A percentile compares a stretch with the other conserved stretches of the same genome.
These are phyloP conservation scores for Hypena proboscidalis DNA, from an alignment of 2,888 invertebrate genomes.

Conservation along the genomic window DNA sequence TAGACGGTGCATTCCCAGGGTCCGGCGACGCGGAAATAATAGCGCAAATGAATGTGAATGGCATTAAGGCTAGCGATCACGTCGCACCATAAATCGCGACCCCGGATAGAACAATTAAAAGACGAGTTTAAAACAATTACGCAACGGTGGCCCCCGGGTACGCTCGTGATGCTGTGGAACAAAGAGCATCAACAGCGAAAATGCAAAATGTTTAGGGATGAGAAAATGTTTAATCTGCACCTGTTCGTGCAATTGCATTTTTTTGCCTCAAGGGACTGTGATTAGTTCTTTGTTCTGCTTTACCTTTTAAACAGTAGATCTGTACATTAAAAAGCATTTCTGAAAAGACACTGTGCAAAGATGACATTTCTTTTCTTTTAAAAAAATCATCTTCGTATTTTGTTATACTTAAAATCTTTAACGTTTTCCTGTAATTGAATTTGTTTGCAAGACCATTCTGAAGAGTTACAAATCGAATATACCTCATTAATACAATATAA, in stretches of 20 bases:
- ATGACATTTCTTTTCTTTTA: too few relatives aligned
- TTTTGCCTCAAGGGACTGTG: too few relatives aligned
- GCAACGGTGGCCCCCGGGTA: conserved; percentile 76
- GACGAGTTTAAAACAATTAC: conserved; percentile 85
- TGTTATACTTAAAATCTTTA: too few relatives aligned
- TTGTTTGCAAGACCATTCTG: too few relatives aligned
- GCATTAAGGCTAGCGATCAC: conserved; percentile 77
- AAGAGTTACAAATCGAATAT: too few relatives aligned
- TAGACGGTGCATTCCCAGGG: conserved; percentile 76
- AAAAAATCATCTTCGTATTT: too few relatives aligned
- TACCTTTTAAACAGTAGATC: too few relatives aligned
- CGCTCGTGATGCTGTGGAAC: conserved; percentile 69
- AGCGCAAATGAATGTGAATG: conserved; percentile 78
- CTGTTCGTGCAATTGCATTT: background rate
- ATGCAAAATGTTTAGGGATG: conserved; percentile 8
- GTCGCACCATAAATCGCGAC: conserved; percentile 79
- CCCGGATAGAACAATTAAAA: conserved; percentile 85
- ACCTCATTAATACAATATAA: too few relatives aligned
- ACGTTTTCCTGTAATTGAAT: too few relatives aligned
- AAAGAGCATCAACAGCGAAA: conserved; percentile 34
- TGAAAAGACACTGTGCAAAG: too few relatives aligned
- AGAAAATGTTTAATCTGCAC: conserved; percentile 1
- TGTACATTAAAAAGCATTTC: too few relatives aligned
- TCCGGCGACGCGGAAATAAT: conserved; percentile 76
- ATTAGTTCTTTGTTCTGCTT: too few relatives aligned